Evolutionary conservation across 2,797 vertebrate species (phyloP), one percentile per base, ranked within the genome.

Genomic region (Apogon hyalosoma): DNA sequence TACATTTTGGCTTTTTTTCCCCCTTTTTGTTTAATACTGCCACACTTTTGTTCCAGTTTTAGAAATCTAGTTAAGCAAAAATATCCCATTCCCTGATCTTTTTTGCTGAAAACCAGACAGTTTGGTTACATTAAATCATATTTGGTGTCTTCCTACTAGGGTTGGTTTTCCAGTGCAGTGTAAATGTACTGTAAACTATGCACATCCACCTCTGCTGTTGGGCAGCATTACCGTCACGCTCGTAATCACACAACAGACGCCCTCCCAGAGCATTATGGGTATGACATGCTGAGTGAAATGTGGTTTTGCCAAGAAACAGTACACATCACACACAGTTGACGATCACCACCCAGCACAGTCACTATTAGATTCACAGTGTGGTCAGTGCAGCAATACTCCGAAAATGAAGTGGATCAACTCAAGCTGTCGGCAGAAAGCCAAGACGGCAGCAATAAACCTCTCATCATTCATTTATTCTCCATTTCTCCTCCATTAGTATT

Each of bases 261-360:
- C 64, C 70, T 73, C 64, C 73, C 48, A 67, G 4, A 80, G 65
- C 70, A 75, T 53, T 54, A 57, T 10, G 50, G 54, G 11, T 13
- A 3, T 63, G 42, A 61, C 60, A 56, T 3, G 46, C 82, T 63
- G 72, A 49, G 67, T 24, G 45, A 76, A 68, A 75, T 16, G 36
- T 69, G 71, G 31, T 33, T 33, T 21, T 7, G 51, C 48, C 45
- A 52, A 49, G 49, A 45, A 7, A 38, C n/a, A 24, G 68, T 55
- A 63, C 12, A 43, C 48, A 14, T 47, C 69, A 11, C 12, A 55
- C 75, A 73, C 75, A 69, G 52, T 56, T 67, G 72, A 78, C 15
- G 69, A 43, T 56, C 47, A 69, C 64, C 31, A 57, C 69, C 62
- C 69, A 46, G 13, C 73, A 47, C 50, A 57, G 56, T 1, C 62